These are phyloP conservation scores for Lycaena phlaeas DNA, from an alignment of 2,888 invertebrate species.

Conservation along the genomic window DNA sequence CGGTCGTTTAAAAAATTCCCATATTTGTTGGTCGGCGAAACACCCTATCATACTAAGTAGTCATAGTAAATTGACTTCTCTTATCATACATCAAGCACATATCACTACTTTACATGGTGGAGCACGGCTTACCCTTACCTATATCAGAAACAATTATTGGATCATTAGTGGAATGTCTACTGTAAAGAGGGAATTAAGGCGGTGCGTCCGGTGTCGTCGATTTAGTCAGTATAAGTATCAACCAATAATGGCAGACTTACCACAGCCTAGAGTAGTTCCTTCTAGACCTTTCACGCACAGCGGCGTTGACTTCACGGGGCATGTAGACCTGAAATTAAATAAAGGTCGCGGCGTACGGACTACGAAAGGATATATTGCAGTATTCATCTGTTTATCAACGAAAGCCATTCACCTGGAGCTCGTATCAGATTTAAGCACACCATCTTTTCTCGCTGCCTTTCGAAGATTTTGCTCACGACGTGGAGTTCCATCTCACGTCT, in stretches of 20 bases:
- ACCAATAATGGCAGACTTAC: conserved; percentile 3
- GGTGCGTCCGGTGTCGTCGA: conserved; percentile 4
- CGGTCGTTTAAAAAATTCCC: background rate
- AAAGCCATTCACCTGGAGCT: conserved; percentile 3
- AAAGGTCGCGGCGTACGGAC: background rate
- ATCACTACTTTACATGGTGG: conserved; percentile 5
- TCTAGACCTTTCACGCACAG: background rate
- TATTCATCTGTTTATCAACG: conserved; percentile 1
- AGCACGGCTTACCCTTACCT: conserved; percentile 3
- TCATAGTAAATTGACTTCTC: conserved; percentile 2
- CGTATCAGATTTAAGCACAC: conserved; percentile 4
- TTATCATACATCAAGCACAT: background rate
- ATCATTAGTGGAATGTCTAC: conserved; percentile 3
- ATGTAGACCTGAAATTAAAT: background rate
- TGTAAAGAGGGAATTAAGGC: conserved; percentile 2
- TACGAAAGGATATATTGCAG: conserved; percentile 4
- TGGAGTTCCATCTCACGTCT: background rate
- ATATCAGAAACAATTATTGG: conserved; percentile 6
- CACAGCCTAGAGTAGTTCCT: background rate
- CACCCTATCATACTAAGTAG: conserved; percentile 5
- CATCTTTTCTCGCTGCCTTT: conserved; percentile 3
- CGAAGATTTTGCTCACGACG: conserved; percentile 3
- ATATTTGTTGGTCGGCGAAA: background rate
- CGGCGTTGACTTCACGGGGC: background rate
- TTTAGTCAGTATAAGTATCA: background rate